phyloP scores from a whole-genome alignment of 2,797 vertebrate species.

The Eremophila alpestris region DNA sequence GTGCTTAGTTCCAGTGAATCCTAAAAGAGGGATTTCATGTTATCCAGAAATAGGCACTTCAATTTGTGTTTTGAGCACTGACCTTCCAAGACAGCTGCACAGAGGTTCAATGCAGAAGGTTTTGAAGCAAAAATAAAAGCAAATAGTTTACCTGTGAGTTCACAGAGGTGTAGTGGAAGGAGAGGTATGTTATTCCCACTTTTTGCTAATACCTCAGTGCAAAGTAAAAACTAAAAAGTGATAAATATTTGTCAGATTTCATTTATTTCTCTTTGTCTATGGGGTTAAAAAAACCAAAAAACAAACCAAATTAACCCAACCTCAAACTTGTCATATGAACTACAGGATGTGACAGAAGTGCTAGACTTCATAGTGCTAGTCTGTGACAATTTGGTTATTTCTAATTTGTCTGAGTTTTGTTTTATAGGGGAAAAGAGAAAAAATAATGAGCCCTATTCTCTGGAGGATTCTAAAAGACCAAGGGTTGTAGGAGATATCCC shows the following conservation, averaged over 20 bases:
- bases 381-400: background rate
- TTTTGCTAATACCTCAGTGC: background rate
- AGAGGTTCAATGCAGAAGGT: background rate
- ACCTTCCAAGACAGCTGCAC: background rate
- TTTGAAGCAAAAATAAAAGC: background rate
- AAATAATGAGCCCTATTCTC: constrained; percentile 82
- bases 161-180: background rate
- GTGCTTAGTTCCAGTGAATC: background rate
- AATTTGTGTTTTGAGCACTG: background rate
- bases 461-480: constrained; percentile 90
- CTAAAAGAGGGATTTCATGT: background rate
- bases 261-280: background rate
- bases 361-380: background rate
- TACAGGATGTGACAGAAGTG: background rate
- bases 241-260: background rate
- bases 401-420: constrained; percentile 24
- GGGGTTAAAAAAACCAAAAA: background rate
- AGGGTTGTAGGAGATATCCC: constrained; percentile 94
- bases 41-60: background rate
- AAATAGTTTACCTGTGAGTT: background rate
- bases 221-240: background rate
- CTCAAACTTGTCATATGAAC: background rate
- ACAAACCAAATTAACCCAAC: rapidly evolving
- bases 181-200: background rate
- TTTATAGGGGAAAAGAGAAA: constrained; percentile 92